A percentile compares a stretch with the other conserved stretches of the same genome.
Conservation (phyloP, 1,140 invertebrate genomes). For the Ostrea edulis region DNA sequence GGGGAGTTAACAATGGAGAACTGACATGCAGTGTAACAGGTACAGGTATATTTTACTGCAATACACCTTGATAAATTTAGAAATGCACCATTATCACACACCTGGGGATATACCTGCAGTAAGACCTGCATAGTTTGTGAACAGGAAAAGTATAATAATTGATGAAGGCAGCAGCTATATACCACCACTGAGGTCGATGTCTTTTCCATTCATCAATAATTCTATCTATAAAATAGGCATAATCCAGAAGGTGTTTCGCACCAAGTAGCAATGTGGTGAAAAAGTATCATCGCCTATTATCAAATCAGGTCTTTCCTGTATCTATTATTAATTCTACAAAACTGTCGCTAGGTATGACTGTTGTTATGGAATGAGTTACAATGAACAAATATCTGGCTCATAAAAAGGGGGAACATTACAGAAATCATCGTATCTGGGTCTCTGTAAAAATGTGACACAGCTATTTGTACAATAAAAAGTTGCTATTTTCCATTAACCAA, state of each 20-base stretch:
- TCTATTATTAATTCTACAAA: not conserved
- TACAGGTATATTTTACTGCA: not conserved
- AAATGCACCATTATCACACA: not conserved
- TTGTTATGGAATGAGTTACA: not conserved
- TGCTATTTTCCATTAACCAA: not conserved
- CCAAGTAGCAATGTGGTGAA: not conserved
- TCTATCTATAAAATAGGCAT: not conserved
- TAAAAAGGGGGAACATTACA: not conserved
- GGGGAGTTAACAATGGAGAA: slow-evolving; percentile 7
- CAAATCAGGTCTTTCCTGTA: not conserved
- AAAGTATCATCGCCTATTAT: not conserved
- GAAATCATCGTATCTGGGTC: no score
- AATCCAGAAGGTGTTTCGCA: not conserved
- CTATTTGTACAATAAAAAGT: slow-evolving; percentile 16
- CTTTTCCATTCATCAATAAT: not conserved
- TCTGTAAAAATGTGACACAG: not conserved
- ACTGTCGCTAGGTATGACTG: not conserved
- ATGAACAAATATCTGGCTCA: not conserved
- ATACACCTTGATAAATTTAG: not conserved
- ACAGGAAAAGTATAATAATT: not conserved
- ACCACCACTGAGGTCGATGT: not conserved
- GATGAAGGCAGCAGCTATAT: not conserved
- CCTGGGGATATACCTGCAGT: not conserved
- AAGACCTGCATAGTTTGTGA: not conserved
- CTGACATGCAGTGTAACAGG: not conserved